Evolutionary conservation across 2,797 vertebrate species (phyloP).

Genomic region (Odontamblyopus rebecca): DNA sequence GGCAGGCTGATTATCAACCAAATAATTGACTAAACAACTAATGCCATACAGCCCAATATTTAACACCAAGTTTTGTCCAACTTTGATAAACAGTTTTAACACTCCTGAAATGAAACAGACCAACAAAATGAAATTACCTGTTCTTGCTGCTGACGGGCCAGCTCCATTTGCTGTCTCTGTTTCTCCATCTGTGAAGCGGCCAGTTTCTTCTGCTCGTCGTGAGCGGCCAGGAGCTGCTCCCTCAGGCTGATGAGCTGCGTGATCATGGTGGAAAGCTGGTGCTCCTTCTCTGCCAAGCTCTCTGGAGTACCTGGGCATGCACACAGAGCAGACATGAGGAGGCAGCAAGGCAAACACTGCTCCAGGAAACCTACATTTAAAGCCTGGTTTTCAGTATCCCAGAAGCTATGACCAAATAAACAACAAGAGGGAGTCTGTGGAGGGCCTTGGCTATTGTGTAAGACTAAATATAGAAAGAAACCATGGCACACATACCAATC

Average conservation of each 20-base stretch:
- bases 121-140: conserved; percentile 82
- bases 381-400: conserved; percentile 13
- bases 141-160: conserved; percentile 98
- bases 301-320: conserved; percentile 89
- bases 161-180: conserved; percentile 99
- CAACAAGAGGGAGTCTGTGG: conserved; percentile 15
- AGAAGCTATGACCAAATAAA: conserved; percentile 16
- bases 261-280: conserved; percentile 99
- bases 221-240: conserved; percentile 97
- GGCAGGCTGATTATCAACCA: no score
- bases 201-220: conserved; percentile 98
- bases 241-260: conserved; percentile 97
- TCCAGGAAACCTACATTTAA: conserved; percentile 17
- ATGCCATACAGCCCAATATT: no score
- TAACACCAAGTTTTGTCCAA: not conserved
- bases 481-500: conserved; percentile 39
- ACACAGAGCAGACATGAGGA: conserved; percentile 22
- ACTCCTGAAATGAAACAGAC: not conserved
- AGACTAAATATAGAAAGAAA: conserved; percentile 46
- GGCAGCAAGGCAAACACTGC: conserved; percentile 24
- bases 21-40: no score
- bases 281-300: conserved; percentile 97
- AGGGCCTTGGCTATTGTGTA: conserved; percentile 33
- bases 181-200: conserved; percentile 99
- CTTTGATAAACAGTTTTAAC: not conserved